A percentile compares a stretch with the other conserved stretches of the same genome.
Conservation (phyloP, 1,140 invertebrate genomes). For the Pseudachorutes palmiensis region DNA sequence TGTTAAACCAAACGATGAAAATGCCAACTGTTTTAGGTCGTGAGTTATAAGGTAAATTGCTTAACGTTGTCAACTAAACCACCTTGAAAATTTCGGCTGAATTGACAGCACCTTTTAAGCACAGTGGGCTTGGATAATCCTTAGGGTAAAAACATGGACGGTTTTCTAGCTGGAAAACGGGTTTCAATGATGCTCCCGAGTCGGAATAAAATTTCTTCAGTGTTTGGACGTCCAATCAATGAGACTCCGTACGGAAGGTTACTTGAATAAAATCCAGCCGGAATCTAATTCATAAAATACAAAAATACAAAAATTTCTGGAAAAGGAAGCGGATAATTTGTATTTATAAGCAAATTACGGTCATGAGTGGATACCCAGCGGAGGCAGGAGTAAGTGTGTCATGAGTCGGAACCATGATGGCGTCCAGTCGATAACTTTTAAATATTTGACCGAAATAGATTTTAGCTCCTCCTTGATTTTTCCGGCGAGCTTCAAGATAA, state of each 20-base stretch:
- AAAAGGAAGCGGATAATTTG: too few relatives aligned
- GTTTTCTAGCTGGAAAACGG: not conserved
- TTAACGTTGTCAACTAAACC: too few relatives aligned
- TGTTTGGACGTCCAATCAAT: not conserved
- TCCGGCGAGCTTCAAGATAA: conserved; percentile 6
- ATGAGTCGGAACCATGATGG: not conserved
- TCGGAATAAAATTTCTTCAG: not conserved
- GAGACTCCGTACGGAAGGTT: not conserved
- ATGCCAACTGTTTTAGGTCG: too few relatives aligned
- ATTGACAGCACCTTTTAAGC: too few relatives aligned
- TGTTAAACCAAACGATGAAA: too few relatives aligned
- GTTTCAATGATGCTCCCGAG: not conserved
- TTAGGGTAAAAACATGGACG: not conserved
- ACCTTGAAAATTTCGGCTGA: too few relatives aligned
- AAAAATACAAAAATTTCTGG: too few relatives aligned
- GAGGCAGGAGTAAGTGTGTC: not conserved
- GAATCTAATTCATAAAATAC: not conserved
- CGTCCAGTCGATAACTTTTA: not conserved
- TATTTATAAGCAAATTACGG: too few relatives aligned
- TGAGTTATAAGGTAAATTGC: too few relatives aligned
- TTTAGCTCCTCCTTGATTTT: conserved; percentile 3
- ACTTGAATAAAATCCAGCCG: not conserved
- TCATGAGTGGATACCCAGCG: too few relatives aligned
- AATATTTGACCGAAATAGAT: not conserved
- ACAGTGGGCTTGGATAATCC: too few relatives aligned